Base-by-base conservation (phyloP, 2,797 vertebrate species). In the Phalloptychus januarius region DNA sequence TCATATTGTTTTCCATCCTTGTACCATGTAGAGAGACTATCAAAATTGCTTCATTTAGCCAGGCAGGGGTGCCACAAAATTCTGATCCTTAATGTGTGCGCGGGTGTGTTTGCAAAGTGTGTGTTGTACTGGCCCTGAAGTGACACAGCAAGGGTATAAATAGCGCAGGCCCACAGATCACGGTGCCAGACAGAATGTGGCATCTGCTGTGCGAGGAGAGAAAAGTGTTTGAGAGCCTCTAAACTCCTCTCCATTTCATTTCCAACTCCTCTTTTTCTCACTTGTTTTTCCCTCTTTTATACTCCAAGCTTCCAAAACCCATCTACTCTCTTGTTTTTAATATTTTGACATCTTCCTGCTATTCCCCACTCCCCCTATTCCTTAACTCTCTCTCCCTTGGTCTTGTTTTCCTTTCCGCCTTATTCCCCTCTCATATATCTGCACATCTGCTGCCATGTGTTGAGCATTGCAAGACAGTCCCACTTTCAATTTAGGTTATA, bases 131-230 rank as follows among this genome's bases (percentile, higher is more conserved):
- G 89, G 89, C 91, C 92, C 90, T 92, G 89, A 92, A 91, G 88
- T 94, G 93, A 95, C 93, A 94, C 91, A 81, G 83, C 61, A 78
- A 87, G 92, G 87, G 90, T 95, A 95, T 94, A 95, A 95, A 95
- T 95, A 95, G 94, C 93, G 85, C 92, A 91, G 92, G 87, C 93
- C 90, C 89, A 93, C 93, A 93, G 93, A 95, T 95, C 93, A 92
- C 87, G 87, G 89, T 93, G 89, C 93, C 91, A 93, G 93, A 91
- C 93, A 94, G 93, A 95, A 94, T 94, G 93, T 93, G 92, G 91
- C 95, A 95, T 95, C 94, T 95, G 93, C 91, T 93, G 88, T 92
- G 91, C 92, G 90, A 90, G 80, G 90, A 93, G 91, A 91, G 92
- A 87, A 93, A 93, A 93, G 90, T 93, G 92, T 90, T 91, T 84